phyloP scores from a whole-genome alignment of 1,140 invertebrate genomes.

The Diorhabda sublineata region DNA sequence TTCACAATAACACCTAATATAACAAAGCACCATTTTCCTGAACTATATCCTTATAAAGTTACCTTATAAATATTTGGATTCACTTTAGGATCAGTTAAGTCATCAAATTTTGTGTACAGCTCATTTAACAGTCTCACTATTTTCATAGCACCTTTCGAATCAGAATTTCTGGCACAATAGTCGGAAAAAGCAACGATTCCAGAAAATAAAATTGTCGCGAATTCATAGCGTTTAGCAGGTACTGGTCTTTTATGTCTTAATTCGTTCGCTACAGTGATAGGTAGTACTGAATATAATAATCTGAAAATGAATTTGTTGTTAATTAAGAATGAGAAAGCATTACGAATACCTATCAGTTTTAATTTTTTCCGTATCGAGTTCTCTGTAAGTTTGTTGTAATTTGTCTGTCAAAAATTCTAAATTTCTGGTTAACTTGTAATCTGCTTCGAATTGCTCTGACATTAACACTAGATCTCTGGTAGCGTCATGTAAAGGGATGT shows the following conservation, averaged over 20 bases:
- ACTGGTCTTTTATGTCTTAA: slow-evolving; percentile 85
- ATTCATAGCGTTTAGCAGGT: slow-evolving; percentile 79
- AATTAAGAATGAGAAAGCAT: not conserved
- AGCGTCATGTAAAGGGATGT: slow-evolving; percentile 94
- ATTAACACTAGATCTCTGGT: slow-evolving; percentile 94
- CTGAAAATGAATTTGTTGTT: slow-evolving; percentile 20
- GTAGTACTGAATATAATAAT: slow-evolving; percentile 89
- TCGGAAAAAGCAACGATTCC: slow-evolving; percentile 88
- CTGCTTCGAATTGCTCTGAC: slow-evolving; percentile 96
- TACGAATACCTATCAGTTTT: slow-evolving; percentile 87
- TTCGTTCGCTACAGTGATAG: slow-evolving; percentile 89
- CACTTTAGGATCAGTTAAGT: slow-evolving; percentile 83
- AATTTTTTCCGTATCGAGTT: slow-evolving; percentile 92
- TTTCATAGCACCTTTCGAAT: slow-evolving; percentile 85
- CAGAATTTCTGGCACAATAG: slow-evolving; percentile 80
- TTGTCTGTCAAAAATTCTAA: slow-evolving; percentile 95
- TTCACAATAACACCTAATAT: no score
- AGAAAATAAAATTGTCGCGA: slow-evolving; percentile 88
- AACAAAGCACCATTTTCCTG: not conserved
- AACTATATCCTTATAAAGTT: not conserved
- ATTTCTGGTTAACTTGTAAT: slow-evolving; percentile 95
- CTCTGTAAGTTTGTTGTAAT: slow-evolving; percentile 90
- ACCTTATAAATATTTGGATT: slow-evolving; percentile 96
- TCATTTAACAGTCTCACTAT: slow-evolving; percentile 89
- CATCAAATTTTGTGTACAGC: slow-evolving; percentile 87